phyloP scores from a whole-genome alignment of 2,113 vertebrate species.

The Australoheros scitulus region DNA sequence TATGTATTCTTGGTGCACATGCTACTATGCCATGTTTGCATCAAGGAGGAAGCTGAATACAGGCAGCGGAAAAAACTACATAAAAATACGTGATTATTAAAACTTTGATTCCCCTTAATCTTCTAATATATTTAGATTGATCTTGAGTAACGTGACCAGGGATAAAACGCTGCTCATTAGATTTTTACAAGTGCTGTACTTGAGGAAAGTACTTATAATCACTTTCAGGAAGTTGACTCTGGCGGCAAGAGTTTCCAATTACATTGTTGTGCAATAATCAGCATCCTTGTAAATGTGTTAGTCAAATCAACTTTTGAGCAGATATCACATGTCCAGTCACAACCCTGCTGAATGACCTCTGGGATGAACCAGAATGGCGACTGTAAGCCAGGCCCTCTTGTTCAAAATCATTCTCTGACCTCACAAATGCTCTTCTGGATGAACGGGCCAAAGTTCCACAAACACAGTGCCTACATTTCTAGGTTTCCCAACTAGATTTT shows the following conservation, averaged over 20 bases:
- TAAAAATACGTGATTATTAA: neutral
- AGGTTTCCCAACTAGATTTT: too few species aligned
- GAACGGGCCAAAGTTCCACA: too few species aligned
- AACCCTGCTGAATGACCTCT: too few species aligned
- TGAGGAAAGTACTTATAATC: neutral
- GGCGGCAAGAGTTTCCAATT: neutral
- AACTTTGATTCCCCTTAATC: neutral
- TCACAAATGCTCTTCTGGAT: too few species aligned
- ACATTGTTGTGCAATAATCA: neutral
- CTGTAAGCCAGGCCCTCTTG: too few species aligned
- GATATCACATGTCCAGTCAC: neutral
- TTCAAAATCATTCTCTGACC: too few species aligned
- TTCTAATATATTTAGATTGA: neutral
- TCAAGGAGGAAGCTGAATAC: neutral
- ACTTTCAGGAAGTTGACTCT: neutral
- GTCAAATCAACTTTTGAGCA: neutral
- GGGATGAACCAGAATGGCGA: too few species aligned
- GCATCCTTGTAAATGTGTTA: neutral
- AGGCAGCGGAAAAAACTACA: neutral
- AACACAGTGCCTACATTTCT: too few species aligned
- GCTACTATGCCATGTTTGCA: neutral
- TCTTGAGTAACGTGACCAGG: neutral
- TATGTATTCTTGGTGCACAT: neutral
- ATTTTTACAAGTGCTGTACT: too few species aligned
- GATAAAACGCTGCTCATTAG: too few species aligned